Percentiles rank a stretch among this genome's conserved stretches.
phyloP scores from a whole-genome alignment of 1,140 invertebrate genomes.

The Drosophila sproati region DNA sequence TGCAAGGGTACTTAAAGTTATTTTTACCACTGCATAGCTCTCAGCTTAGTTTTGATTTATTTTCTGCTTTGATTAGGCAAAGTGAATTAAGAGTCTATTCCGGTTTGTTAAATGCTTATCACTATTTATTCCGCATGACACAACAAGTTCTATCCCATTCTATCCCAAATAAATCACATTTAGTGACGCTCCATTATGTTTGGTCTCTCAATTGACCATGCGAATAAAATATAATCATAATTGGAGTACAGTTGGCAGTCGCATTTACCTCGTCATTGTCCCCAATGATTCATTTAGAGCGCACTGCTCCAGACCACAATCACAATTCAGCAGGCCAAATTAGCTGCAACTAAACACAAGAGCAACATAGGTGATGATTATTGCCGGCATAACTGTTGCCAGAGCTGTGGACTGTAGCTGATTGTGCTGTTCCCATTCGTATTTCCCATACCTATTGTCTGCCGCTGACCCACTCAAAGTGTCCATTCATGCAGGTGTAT shows the following conservation, averaged over 20 bases:
- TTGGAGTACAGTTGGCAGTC: constrained; percentile 12
- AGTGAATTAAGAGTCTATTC: too few relatives aligned
- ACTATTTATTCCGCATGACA: too few relatives aligned
- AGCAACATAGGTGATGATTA: constrained; percentile 16
- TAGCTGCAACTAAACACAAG: constrained; percentile 31
- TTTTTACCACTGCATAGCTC: too few relatives aligned
- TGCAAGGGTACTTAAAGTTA: too few relatives aligned
- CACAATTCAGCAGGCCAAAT: constrained; percentile 27
- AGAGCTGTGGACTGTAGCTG: constrained; percentile 38
- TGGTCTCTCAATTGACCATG: background rate
- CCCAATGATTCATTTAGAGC: constrained; percentile 14
- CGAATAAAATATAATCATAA: background rate
- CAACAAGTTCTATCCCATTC: too few relatives aligned
- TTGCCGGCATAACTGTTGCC: constrained; percentile 41
- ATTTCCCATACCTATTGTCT: constrained; percentile 41
- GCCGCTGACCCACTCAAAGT: constrained; percentile 50
- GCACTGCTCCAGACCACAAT: background rate
- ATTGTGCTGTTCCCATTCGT: constrained; percentile 45
- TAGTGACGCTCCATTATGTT: background rate
- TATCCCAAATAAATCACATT: background rate
- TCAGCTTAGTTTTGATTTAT: too few relatives aligned
- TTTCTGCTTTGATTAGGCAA: too few relatives aligned
- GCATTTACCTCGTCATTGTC: constrained; percentile 20
- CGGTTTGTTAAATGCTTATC: too few relatives aligned
- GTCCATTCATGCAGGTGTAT: constrained; percentile 42